Percentiles rank a stretch among this genome's conserved stretches.
These are phyloP conservation scores for Cephus runcator DNA, from an alignment of 2,888 invertebrate species.

Conservation along the genomic window DNA sequence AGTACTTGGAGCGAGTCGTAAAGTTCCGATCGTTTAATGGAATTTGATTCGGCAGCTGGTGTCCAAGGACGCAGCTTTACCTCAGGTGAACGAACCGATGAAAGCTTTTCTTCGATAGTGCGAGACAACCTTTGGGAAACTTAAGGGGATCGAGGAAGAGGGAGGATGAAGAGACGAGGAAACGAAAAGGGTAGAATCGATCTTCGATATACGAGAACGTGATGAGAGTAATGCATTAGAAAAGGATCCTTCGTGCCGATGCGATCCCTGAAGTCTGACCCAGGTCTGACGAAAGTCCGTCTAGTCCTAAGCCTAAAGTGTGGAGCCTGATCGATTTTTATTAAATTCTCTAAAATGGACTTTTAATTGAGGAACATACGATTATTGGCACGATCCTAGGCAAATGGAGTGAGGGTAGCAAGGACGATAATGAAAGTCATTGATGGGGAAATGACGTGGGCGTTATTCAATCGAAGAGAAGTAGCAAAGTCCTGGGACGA, in stretches of 20 bases:
- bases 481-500: neutral
- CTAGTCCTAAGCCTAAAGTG: neutral
- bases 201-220: conserved; percentile 24
- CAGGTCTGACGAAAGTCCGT: neutral
- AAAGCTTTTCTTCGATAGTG: conserved; percentile 18
- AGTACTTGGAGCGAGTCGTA: conserved; percentile 29
- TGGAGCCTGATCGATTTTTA: neutral
- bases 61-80: conserved; percentile 5
- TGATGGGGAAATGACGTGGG: neutral
- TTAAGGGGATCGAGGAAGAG: conserved; percentile 9
- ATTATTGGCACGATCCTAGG: neutral
- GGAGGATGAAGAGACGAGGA: neutral
- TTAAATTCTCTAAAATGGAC: neutral
- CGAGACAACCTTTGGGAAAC: neutral
- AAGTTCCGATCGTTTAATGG: conserved; percentile 38
- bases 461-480: neutral
- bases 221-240: conserved; percentile 21
- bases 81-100: conserved; percentile 24
- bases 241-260: neutral
- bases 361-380: neutral
- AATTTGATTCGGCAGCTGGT: conserved; percentile 39
- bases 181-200: conserved; percentile 10
- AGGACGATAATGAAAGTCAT: neutral
- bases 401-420: neutral
- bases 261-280: neutral